Percentiles rank a stretch among this genome's conserved stretches.
Evolutionary conservation across 1,140 invertebrate genomes (phyloP).

Genomic region (Varroa destructor): DNA sequence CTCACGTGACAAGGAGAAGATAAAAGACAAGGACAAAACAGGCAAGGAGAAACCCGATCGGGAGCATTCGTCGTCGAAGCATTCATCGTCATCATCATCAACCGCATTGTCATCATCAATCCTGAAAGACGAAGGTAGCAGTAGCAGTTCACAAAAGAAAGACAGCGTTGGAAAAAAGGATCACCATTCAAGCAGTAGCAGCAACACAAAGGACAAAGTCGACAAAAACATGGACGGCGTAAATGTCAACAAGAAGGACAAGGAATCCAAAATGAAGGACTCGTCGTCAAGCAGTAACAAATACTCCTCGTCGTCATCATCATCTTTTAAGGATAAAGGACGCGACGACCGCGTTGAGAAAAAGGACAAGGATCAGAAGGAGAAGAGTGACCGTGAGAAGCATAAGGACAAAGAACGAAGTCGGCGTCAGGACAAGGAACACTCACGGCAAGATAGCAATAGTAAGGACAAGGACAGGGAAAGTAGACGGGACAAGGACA

Average conservation of each 20-base stretch:
- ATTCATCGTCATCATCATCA: slow-evolving; percentile 26
- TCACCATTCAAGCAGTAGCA: slow-evolving; percentile 30
- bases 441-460: slow-evolving; percentile 23
- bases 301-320: slow-evolving; percentile 15
- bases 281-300: slow-evolving; percentile 23
- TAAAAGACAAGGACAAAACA: slow-evolving; percentile 35
- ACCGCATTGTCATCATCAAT: slow-evolving; percentile 11
- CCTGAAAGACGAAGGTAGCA: slow-evolving; percentile 31
- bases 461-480: slow-evolving; percentile 32
- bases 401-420: slow-evolving; percentile 26
- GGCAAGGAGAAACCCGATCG: slow-evolving; percentile 29
- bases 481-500: slow-evolving; percentile 40
- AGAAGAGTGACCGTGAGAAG: slow-evolving; percentile 31
- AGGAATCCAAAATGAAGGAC: slow-evolving; percentile 32
- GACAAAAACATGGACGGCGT: slow-evolving; percentile 14
- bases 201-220: slow-evolving; percentile 27
- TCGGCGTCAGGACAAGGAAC: too few species aligned
- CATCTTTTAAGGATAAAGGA: slow-evolving; percentile 22
- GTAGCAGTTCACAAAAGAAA: slow-evolving; percentile 34
- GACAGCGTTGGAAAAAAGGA: slow-evolving; percentile 37
- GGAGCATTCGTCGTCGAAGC: slow-evolving; percentile 21
- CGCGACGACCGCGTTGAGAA: slow-evolving; percentile 31
- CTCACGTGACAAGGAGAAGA: slow-evolving; percentile 38
- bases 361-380: slow-evolving; percentile 31
- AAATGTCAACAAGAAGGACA: slow-evolving; percentile 30